Conservation (phyloP, 2,888 invertebrate species). For the Odontocerum albicorne region DNA sequence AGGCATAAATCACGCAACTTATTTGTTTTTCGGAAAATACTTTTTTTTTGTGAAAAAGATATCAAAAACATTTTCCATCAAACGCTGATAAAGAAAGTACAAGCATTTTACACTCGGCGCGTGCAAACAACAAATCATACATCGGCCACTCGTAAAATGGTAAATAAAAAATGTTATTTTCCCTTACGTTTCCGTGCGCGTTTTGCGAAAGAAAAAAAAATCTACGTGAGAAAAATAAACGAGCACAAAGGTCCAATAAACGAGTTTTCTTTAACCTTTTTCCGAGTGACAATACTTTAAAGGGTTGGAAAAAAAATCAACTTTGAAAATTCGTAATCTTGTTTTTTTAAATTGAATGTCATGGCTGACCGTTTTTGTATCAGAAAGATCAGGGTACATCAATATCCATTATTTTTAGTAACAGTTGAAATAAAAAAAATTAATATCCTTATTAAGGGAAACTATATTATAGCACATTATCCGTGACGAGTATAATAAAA, state of each 20-base stretch:
- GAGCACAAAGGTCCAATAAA: slow-evolving; percentile 17
- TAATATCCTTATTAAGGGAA: too few relatives aligned
- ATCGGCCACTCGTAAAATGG: slow-evolving; percentile 5
- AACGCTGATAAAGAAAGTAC: background rate
- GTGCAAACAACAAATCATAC: slow-evolving; percentile 12
- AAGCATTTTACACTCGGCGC: background rate
- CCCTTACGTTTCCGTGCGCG: background rate
- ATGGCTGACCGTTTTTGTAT: too few relatives aligned
- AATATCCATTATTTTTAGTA: too few relatives aligned
- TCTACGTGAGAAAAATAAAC: slow-evolving; percentile 17
- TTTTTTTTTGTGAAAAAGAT: background rate
- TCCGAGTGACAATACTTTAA: too few relatives aligned
- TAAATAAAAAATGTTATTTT: slow-evolving; percentile 9
- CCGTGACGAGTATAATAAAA: too few relatives aligned
- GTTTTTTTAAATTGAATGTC: too few relatives aligned
- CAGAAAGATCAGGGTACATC: too few relatives aligned
- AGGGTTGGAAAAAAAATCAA: slow-evolving; percentile 9
- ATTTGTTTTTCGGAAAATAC: background rate
- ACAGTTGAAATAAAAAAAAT: too few relatives aligned
- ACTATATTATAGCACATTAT: too few relatives aligned
- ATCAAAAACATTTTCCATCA: background rate
- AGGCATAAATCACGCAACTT: too few relatives aligned
- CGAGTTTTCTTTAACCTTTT: slow-evolving; percentile 21
- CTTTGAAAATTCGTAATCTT: too few relatives aligned
- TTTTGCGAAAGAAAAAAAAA: slow-evolving; percentile 5